Base-by-base conservation (phyloP, 2,888 invertebrate species). In the Anthoptus insignis region DNA sequence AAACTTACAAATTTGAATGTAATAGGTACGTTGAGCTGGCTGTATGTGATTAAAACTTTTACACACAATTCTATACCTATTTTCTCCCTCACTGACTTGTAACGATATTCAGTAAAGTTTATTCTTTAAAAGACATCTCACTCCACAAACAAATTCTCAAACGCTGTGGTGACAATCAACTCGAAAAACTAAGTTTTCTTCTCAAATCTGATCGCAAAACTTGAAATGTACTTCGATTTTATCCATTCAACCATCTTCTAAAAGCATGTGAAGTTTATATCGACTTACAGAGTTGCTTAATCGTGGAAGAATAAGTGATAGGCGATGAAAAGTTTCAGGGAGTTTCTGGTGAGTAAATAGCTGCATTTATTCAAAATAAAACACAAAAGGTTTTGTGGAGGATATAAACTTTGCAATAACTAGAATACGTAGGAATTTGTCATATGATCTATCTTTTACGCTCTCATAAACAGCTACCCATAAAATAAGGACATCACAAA, bases 61-160 rank as follows among this genome's bases (percentile, higher is more conserved):
- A 7, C n/a, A 14, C 42, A 34, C 45, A 11, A 2, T 19, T 22
- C 14, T 29, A 49, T 47, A 45, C 13, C 22, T 3, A 45, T 45
- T 45, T 45, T 45, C 22, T 9, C 27, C 6, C 22, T 21, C 7
- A 7, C 27, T 27, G 9, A 27, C 27, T 49, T 27, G 49, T 49
- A 34, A 24, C 24, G 16, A 45, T 47, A 59, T 59, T 59, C 49
- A 59, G 49, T 37, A 11, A 58, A 58, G 47, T 58, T 58, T 58
- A 22, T 49, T 32, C 58, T 49, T 27, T 49, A 58, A 58, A 58
- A 59, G 59, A 59, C 32, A 59, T 59, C 59, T 42, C n/a, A 49
- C 13, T 50, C 24, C 24, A 21, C 58, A 59, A 49, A 59, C 59
- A 59, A 58, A 58, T 50, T 59, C 49, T 49, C 49, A 27, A 59